A percentile compares a stretch with the other conserved stretches of the same genome.
These are phyloP conservation scores for Mohoua ochrocephala DNA, from an alignment of 2,113 vertebrate genomes.

Conservation along the genomic window DNA sequence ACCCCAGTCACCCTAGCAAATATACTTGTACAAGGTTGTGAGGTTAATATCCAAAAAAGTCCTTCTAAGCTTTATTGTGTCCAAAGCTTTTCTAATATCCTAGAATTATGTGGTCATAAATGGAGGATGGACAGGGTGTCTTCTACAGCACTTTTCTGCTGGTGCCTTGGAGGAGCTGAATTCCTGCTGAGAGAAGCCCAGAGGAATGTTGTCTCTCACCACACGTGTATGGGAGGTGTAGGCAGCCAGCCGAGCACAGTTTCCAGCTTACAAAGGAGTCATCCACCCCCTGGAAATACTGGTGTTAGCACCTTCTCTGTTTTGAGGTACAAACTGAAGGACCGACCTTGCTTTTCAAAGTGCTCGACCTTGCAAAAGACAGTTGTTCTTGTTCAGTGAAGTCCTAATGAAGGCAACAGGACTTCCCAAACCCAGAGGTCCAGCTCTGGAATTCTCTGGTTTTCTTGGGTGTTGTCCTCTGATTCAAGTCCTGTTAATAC, in stretches of 20 bases:
- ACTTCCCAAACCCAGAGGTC: background rate
- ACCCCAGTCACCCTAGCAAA: background rate
- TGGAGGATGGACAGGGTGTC: background rate
- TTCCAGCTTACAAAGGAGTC: background rate
- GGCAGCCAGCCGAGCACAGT: background rate
- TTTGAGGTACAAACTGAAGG: background rate
- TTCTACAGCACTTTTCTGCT: background rate
- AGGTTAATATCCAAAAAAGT: background rate
- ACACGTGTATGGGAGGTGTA: accelerated
- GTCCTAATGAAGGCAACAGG: background rate
- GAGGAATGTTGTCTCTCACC: background rate
- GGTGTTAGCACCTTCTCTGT: background rate
- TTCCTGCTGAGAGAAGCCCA: background rate
- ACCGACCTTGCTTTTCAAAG: background rate
- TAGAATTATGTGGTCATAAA: background rate
- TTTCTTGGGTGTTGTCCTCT: background rate
- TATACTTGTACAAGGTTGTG: background rate
- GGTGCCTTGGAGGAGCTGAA: background rate
- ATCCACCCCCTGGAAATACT: background rate
- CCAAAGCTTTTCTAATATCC: background rate
- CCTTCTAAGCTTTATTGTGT: background rate
- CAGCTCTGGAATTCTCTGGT: background rate
- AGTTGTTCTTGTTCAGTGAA: background rate
- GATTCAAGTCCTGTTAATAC: background rate
- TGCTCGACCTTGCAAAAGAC: background rate